phyloP scores from a whole-genome alignment of 2,797 vertebrate species.

The Crenuchus spilurus region DNA sequence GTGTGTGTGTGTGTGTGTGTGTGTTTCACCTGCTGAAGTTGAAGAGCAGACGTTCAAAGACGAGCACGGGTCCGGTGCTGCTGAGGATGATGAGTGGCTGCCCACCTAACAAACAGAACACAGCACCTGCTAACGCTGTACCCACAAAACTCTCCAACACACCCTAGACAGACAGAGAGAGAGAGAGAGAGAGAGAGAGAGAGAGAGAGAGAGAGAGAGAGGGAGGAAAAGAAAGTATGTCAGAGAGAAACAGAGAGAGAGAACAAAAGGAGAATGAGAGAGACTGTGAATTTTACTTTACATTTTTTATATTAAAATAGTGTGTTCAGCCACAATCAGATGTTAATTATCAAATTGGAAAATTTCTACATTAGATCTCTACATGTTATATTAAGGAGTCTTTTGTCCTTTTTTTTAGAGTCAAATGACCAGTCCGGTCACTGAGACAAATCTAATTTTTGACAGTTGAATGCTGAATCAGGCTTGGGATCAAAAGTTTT shows the following conservation, averaged over 20 bases:
- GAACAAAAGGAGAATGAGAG: not conserved
- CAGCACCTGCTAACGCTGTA: slow-evolving; percentile 86
- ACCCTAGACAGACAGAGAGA: slow-evolving; percentile 68
- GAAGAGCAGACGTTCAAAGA: slow-evolving; percentile 95
- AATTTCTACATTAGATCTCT: not conserved
- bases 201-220: slow-evolving; percentile 56
- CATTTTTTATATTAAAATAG: too few species aligned
- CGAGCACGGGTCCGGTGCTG: slow-evolving; percentile 95
- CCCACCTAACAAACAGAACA: slow-evolving; percentile 93
- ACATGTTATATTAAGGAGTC: too few species aligned
- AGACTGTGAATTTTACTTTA: too few species aligned
- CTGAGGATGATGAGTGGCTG: slow-evolving; percentile 96
- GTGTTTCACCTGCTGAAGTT: slow-evolving; percentile 91
- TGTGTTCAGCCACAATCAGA: too few species aligned
- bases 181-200: slow-evolving; percentile 41
- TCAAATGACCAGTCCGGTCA: too few species aligned
- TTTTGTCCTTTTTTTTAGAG: too few species aligned
- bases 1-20: slow-evolving; percentile 13
- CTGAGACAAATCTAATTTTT: too few species aligned
- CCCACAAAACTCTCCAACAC: slow-evolving; percentile 95
- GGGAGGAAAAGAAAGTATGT: too few species aligned
- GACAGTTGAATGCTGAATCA: too few species aligned
- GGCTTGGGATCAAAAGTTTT: too few species aligned
- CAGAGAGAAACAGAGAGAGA: too few species aligned
- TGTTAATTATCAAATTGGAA: not conserved